Conservation (phyloP, 2,113 vertebrate genomes). For the Phycodurus eques region DNA sequence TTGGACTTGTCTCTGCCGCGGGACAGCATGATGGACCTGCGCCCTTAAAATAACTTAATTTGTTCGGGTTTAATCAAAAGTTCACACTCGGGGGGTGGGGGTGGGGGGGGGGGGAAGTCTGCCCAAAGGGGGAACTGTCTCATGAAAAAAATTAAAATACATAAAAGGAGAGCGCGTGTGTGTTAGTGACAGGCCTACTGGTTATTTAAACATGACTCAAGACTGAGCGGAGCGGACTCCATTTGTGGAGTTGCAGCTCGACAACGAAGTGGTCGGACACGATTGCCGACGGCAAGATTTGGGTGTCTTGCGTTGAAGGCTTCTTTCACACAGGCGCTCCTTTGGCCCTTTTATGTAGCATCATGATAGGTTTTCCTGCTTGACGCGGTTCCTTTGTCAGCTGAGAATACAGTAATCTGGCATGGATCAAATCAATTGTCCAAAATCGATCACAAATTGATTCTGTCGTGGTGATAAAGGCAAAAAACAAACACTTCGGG, state of each 20-base stretch:
- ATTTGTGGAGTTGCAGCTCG: not conserved
- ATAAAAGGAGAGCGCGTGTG: not conserved
- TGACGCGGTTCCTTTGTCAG: not conserved
- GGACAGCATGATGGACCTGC: not conserved
- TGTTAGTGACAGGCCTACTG: not conserved
- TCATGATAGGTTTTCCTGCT: not conserved
- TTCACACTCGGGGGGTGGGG: not conserved
- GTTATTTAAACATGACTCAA: not conserved
- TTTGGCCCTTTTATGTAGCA: not conserved
- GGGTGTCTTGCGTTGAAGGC: not conserved
- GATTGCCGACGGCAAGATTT: not conserved
- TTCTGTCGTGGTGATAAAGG: too few species aligned
- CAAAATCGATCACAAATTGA: not conserved
- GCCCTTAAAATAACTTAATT: conserved; percentile 15
- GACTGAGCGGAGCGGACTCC: not conserved
- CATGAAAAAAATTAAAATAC: not conserved
- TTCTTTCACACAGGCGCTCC: not conserved
- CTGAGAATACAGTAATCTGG: not conserved
- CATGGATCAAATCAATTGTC: too few species aligned
- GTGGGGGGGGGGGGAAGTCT: too few species aligned
- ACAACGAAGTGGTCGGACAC: not conserved
- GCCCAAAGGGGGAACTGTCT: not conserved
- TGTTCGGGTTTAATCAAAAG: conserved; percentile 16
- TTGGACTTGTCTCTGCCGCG: not conserved
- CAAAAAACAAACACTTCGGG: too few species aligned